Base-by-base conservation (phyloP, 2,113 vertebrate species). In the Sus scrofa region DNA sequence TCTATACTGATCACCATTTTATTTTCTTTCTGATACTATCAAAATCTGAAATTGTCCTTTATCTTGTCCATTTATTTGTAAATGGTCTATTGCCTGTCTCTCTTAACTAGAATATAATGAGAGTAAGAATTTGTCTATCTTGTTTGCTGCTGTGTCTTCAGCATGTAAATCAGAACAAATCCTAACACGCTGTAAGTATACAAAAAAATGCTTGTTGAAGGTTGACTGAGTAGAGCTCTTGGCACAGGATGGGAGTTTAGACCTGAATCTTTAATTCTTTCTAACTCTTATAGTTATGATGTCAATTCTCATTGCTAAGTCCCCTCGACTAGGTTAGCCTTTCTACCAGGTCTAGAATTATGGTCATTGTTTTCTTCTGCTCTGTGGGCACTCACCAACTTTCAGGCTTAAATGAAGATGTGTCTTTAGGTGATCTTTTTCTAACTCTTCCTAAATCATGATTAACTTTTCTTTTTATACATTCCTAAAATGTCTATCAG, bases 401-500 rank as follows among this genome's bases (percentile, higher is more conserved):
- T 32, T 79, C 34, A 34, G 60, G 62, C 19, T 81, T n/a, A 84
- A 68, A 68, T 16, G 24, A 62, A 94, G 24, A 62, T 18, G 11
- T 39, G 13, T 67, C n/a, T 63, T 60, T 92, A 67, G 9, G 26
- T 86, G 44, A 65, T 56, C 89, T 14, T 70, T 74, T 88, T 62
- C 30, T 54, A 86, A 86, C 1, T 68, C 86, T 81, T 88, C 63
- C 18, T 88, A 34, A 95, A 82, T 86, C n/a, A 79, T 56, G 7
- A 79, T 54, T 68, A 79, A 27, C 20, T 78, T 77, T 91, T 58
- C 52, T 96, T 86, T 79, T 60, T 50, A 52, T 50, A 77, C 30
- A 62, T 74, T 91, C n/a, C 39, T 86, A 75, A 94, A 82, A 58
- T 94, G n/a, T 71, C 2, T 60, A 27, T 37, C 70, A 89, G 39